Evolutionary conservation across 2,113 vertebrate species (phyloP), one percentile per base, ranked within the genome.

Genomic region (Phaethon lepturus): DNA sequence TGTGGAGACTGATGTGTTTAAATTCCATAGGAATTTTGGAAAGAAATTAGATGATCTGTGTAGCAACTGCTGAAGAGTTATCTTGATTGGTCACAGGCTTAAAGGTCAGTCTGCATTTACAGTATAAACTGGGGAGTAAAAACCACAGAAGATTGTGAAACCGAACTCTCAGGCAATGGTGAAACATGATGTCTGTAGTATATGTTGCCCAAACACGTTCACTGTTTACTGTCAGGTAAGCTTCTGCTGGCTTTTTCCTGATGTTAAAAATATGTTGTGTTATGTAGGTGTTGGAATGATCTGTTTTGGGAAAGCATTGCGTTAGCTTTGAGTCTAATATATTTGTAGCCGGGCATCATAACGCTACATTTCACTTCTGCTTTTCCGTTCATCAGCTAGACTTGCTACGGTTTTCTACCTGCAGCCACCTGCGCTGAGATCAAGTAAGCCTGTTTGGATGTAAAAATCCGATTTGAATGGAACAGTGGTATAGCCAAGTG

Each of bases 121-220:
- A 96, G 31, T 94, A 66, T 73, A 97, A 93, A 88, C 82, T 83
- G 5, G 49, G 18, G 58, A 77, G 71, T 95, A 45, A 90, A 94
- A 97, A 89, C 82, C 76, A 73, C 86, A 83, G 23, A 56, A 29
- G 49, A 87, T 90, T 95, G 77, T 86, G 90, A 96, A 97, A 97
- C 64, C 49, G 77, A 73, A 94, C 56, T 78, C 96, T 94, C 59
- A 95, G 95, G 88, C 97, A 98, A 96, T 62, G 40, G 16, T 84
- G 93, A 95, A 98, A 94, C 95, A 92, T 60, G 63, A 76, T 94
- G 79, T 49, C 93, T 97, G 96, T 95, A 84, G 79, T 86, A 92
- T 45, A 69, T 97, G 94, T 93, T 98, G 94, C 95, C 96, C 80
- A 94, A 97, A 97, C 92, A 96, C 14, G 9, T 42, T 88, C 89